These are phyloP conservation scores for Microctonus aethiopoides DNA, from an alignment of 2,888 invertebrate species.

Conservation along the genomic window DNA sequence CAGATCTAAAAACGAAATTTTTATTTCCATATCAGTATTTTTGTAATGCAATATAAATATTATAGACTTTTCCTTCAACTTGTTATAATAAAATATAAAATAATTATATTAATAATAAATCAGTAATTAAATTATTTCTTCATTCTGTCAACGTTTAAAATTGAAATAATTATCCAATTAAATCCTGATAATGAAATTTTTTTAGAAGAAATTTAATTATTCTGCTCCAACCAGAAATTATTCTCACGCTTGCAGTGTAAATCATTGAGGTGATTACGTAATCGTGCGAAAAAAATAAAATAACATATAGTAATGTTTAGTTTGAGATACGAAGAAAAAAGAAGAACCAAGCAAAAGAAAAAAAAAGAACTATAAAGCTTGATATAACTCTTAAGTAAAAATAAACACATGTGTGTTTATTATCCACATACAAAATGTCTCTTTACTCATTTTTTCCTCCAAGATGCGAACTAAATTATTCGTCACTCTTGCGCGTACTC, in stretches of 20 bases:
- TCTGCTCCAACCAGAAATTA: background rate
- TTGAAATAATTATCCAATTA: background rate
- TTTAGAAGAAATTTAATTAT: background rate
- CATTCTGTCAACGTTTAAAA: background rate
- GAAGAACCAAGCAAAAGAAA: background rate
- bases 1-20: no score
- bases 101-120: background rate
- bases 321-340: no score
- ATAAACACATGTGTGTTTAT: background rate
- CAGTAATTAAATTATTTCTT: background rate
- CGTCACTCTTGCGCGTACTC: background rate
- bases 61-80: no score
- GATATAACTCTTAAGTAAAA: background rate
- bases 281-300: no score
- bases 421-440: background rate
- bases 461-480: constrained; percentile 3
- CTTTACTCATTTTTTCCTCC: background rate
- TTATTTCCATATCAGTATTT: no score
- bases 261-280: background rate
- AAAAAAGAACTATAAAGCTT: background rate
- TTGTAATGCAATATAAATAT: no score
- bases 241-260: background rate
- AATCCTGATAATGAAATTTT: background rate
- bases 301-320: no score
- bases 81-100: background rate